Base-by-base conservation (phyloP, 2,888 invertebrate genomes). In the Tipula vernalis region DNA sequence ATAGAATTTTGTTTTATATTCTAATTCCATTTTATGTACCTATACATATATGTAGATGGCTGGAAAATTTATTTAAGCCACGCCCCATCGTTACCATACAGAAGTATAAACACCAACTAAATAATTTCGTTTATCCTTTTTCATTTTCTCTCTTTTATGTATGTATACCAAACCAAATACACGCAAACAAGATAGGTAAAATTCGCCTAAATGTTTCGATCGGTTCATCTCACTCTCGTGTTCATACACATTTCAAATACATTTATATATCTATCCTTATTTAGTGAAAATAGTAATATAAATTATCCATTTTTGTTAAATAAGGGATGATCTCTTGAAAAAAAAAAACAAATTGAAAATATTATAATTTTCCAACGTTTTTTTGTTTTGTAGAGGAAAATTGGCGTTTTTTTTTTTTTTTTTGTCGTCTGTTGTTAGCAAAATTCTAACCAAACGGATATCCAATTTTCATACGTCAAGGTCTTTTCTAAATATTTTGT, bases 381-480 rank as follows among this genome's bases (percentile, higher is more conserved):
- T 51, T 51, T 71, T 71, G 28, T 71, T 71, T 71, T 71, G 71
- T 71, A 18, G 71, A 18, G 71, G 71, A 71, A 71, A 71, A 71
- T 28, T 28, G 28, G 28, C 28, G 28, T 28, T 28, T 5, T 28
- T 71, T 71, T 71, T 71, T 71, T 71, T 28, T 5, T 28, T 71
- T 71, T 71, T 71, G 28, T 71, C 28, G 71, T 71, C 71, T 84
- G 84, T 84, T 84, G 36, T 41, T 84, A n/a, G 84, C 84, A 84
- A 84, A 84, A 84, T 39, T 84, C 84, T 84, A 84, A 84, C 84
- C 85, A 85, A 85, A 85, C 85, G 85, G 85, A 85, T 85, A 85
- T 85, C 85, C 85, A 85, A 42, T 85, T 85, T 85, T 85, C 42
- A 42, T 42, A 42, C 85, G 85, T 85, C 84, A 84, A 84, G 84